These are phyloP conservation scores for Neoniphon sammara DNA, from an alignment of 2,797 vertebrate genomes.

Conservation along the genomic window DNA sequence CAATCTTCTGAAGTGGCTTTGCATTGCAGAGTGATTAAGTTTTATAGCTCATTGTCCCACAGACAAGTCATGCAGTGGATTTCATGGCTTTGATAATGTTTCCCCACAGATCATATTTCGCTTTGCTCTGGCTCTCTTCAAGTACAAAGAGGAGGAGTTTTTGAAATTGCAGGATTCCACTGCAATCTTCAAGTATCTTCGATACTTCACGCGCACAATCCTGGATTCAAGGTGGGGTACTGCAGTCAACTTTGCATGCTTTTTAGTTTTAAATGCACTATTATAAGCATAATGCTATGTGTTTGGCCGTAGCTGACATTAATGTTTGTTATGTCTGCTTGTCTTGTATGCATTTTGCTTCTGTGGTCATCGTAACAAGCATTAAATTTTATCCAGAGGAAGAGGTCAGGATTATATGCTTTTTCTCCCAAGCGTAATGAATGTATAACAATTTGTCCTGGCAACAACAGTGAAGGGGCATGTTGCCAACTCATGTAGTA, in stretches of 20 bases:
- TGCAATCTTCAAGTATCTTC: slow-evolving; percentile 95
- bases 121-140: slow-evolving; percentile 94
- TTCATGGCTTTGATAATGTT: slow-evolving; percentile 28
- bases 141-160: slow-evolving; percentile 97
- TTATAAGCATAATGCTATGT: no score
- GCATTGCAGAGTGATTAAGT: background rate
- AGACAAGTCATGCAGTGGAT: background rate
- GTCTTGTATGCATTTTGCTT: background rate
- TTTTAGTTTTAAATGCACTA: background rate
- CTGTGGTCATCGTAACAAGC: no score
- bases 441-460: background rate
- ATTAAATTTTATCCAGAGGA: background rate
- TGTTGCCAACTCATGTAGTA: background rate
- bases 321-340: no score
- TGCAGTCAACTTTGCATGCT: background rate
- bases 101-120: slow-evolving; percentile 93
- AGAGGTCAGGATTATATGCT: background rate
- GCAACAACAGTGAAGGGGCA: background rate
- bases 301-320: no score
- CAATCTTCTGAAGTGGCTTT: background rate
- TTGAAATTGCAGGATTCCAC: slow-evolving; percentile 92
- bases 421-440: background rate
- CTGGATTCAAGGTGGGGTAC: slow-evolving; percentile 89
- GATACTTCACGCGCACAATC: slow-evolving; percentile 92
- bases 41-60: background rate